Evolutionary conservation across 2,113 vertebrate species (phyloP).

Genomic region (Rhinolophus ferrumequinum): DNA sequence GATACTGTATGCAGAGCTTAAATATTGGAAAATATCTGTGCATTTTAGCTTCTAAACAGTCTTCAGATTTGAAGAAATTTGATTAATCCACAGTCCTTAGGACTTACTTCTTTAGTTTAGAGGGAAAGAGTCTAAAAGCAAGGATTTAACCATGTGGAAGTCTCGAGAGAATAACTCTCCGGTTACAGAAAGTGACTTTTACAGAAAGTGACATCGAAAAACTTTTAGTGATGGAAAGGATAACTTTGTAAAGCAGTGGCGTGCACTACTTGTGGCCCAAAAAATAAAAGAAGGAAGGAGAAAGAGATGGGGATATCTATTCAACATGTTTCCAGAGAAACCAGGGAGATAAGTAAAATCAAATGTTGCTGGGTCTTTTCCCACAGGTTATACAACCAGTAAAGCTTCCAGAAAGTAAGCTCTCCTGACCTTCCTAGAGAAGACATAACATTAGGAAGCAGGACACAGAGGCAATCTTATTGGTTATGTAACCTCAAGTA

Average conservation of each 20-base stretch:
- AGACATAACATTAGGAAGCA: not conserved
- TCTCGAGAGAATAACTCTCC: conserved; percentile 33
- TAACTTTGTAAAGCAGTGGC: not conserved
- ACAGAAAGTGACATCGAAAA: conserved; percentile 43
- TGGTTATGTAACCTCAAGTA: not conserved
- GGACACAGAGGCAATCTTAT: not conserved
- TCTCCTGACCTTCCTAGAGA: not conserved
- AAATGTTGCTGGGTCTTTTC: not conserved
- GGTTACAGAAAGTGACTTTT: conserved; percentile 32
- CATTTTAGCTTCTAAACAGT: not conserved
- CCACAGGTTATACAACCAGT: conserved; percentile 40
- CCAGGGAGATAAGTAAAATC: not conserved
- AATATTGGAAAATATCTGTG: not conserved
- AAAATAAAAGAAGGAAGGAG: not conserved
- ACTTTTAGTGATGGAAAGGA: conserved; percentile 8
- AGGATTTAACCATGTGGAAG: not conserved
- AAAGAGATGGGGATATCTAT: not conserved
- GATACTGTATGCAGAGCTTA: not conserved
- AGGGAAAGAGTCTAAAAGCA: conserved; percentile 32
- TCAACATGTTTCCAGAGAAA: conserved; percentile 33
- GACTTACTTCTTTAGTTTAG: not conserved
- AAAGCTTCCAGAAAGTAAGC: conserved; percentile 20
- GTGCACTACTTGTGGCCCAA: not conserved
- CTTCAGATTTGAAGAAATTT: not conserved
- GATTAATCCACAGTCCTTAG: not conserved